Conservation (phyloP, 2,113 vertebrate genomes). For the Romanogobio albipinnatus region DNA sequence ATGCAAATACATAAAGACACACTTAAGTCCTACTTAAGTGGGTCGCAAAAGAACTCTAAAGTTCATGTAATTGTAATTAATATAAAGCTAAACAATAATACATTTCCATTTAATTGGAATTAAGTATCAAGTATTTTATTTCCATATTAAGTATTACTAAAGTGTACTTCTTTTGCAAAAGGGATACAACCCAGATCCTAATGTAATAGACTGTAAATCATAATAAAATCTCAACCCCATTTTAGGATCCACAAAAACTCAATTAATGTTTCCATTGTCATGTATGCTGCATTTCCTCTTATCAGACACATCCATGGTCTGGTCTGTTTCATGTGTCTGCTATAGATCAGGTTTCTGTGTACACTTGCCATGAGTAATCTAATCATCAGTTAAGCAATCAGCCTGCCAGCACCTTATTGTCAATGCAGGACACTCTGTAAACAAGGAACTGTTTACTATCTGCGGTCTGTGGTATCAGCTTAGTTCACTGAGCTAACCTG, state of each 20-base stretch:
- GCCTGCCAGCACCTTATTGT: slow-evolving; percentile 42
- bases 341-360: slow-evolving; percentile 31
- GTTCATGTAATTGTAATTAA: not conserved
- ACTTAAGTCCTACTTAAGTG: not conserved
- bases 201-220: slow-evolving; percentile 2
- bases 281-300: not conserved
- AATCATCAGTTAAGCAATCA: slow-evolving; percentile 36
- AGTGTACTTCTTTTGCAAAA: not conserved
- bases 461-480: slow-evolving; percentile 5
- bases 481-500: slow-evolving; percentile 1
- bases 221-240: not conserved
- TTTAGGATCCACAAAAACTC: slow-evolving; percentile 14
- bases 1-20: not conserved
- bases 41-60: not conserved
- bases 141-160: not conserved
- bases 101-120: not conserved
- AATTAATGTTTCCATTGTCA: slow-evolving; percentile 13
- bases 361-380: slow-evolving; percentile 36
- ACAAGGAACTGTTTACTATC: slow-evolving; percentile 37
- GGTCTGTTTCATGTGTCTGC: slow-evolving; percentile 38
- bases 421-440: slow-evolving; percentile 35
- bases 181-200: not conserved
- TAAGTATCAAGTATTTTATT: not conserved
- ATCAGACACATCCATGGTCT: not conserved
- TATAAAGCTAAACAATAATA: not conserved